Percentiles rank a stretch among this genome's conserved stretches.
These are phyloP conservation scores for Drosophila sturtevanti DNA, from an alignment of 1,140 invertebrate species.

Conservation along the genomic window DNA sequence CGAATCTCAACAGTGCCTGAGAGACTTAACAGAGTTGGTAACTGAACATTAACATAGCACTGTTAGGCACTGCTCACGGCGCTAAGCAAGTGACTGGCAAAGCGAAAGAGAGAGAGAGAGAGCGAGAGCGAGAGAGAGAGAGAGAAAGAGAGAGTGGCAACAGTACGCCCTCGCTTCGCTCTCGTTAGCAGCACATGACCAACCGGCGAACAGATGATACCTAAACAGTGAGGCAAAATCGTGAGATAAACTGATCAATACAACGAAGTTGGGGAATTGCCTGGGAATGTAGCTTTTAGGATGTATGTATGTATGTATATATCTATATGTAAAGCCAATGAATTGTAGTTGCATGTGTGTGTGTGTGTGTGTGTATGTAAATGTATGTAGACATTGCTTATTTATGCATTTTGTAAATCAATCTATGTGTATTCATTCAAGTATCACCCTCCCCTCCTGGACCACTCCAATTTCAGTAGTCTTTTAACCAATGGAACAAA, in stretches of 20 bases:
- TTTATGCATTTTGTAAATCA: conserved; percentile 6
- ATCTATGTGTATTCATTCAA: background rate
- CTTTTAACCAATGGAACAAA: background rate
- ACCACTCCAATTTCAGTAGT: background rate
- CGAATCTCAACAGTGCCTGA: background rate
- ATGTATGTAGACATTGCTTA: background rate
- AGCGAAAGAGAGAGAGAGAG: background rate
- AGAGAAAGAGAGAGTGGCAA: background rate
- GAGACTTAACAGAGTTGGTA: background rate
- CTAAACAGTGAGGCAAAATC: conserved; percentile 28
- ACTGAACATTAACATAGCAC: conserved; percentile 11
- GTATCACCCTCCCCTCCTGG: background rate
- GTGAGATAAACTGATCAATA: background rate
- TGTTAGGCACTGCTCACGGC: conserved; percentile 28
- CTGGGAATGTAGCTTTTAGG: too few relatives aligned
- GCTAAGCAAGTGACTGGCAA: too few relatives aligned
- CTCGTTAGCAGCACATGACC: conserved; percentile 12
- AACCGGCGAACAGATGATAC: conserved; percentile 22
- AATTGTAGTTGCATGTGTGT: background rate
- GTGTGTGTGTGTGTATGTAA: background rate
- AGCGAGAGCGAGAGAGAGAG: background rate
- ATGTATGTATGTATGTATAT: too few relatives aligned
- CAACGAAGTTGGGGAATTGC: background rate
- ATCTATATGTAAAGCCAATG: too few relatives aligned
- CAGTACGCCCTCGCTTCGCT: conserved; percentile 10